Percentiles rank a stretch among this genome's conserved stretches.
Conservation (phyloP, 1,140 invertebrate species). For the Panulirus ornatus region DNA sequence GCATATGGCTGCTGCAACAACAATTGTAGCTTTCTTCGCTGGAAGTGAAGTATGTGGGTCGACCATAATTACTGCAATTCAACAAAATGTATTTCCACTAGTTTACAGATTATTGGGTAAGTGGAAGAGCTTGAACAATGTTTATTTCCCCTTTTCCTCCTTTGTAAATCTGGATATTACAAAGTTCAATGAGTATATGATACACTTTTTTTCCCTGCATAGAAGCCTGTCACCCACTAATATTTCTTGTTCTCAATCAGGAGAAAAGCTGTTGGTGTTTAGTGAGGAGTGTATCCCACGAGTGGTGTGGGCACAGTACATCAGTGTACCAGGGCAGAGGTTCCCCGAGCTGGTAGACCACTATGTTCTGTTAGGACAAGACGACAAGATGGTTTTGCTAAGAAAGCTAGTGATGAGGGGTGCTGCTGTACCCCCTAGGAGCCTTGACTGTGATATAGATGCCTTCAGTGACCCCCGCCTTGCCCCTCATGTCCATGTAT, state of each 20-base stretch:
- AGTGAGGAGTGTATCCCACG: background rate
- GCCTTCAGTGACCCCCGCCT: background rate
- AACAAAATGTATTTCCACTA: background rate
- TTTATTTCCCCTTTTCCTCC: background rate
- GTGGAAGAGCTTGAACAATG: background rate
- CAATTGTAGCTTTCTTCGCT: background rate
- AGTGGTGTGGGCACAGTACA: background rate
- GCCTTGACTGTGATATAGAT: background rate
- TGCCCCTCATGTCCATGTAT: background rate
- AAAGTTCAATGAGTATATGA: too few species aligned
- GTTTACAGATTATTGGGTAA: background rate
- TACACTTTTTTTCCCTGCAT: too few species aligned
- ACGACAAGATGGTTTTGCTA: background rate
- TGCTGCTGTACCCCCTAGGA: background rate
- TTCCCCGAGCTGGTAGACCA: background rate
- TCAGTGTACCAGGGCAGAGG: background rate
- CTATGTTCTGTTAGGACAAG: background rate
- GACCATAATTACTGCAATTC: background rate
- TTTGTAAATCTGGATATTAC: too few species aligned
- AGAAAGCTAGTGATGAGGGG: background rate
- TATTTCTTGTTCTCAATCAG: background rate
- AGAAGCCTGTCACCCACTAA: too few species aligned
- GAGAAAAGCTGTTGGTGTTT: background rate
- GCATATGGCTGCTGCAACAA: background rate
- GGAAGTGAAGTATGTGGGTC: background rate